Conservation (phyloP, 2,797 vertebrate genomes). For the Cygnus olor region DNA sequence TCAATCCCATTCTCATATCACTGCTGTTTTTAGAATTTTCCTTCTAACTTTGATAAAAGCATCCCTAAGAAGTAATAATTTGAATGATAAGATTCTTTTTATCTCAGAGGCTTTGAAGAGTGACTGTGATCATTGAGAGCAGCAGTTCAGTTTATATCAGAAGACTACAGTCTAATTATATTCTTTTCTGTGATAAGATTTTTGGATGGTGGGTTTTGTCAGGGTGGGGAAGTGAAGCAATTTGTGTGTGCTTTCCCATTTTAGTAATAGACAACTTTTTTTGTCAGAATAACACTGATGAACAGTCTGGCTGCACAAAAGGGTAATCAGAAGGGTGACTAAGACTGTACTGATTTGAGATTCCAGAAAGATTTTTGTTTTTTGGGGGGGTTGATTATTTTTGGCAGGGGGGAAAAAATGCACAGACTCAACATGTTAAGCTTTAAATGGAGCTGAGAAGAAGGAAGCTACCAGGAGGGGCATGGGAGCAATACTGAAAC, state of each 20-base stretch:
- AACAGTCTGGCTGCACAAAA: conserved; percentile 65
- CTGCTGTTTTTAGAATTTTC: conserved; percentile 68
- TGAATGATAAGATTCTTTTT: conserved; percentile 63
- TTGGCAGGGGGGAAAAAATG: conserved; percentile 21
- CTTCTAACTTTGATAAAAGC: conserved; percentile 70
- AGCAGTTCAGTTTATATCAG: conserved; percentile 58
- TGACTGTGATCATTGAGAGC: conserved; percentile 67
- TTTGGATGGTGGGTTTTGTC: not conserved
- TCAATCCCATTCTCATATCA: conserved; percentile 50
- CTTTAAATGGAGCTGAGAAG: conserved; percentile 38
- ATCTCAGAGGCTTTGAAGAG: conserved; percentile 70
- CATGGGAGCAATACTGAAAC: not conserved
- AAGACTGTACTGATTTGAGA: conserved; percentile 44
- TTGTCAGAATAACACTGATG: conserved; percentile 13
- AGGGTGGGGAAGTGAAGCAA: not conserved
- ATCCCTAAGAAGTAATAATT: conserved; percentile 75
- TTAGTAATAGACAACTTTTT: conserved; percentile 26
- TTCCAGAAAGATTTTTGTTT: not conserved
- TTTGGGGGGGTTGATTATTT: conserved; percentile 44
- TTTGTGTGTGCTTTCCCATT: conserved; percentile 17
- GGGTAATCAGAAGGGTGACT: conserved; percentile 51
- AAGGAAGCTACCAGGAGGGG: conserved; percentile 13
- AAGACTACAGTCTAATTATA: conserved; percentile 69
- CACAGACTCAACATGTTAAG: conserved; percentile 45
- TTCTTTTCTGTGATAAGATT: conserved; percentile 33